A percentile compares a stretch with the other conserved stretches of the same genome.
Evolutionary conservation across 2,888 invertebrate genomes (phyloP).

Genomic region (Polietes domitor): DNA sequence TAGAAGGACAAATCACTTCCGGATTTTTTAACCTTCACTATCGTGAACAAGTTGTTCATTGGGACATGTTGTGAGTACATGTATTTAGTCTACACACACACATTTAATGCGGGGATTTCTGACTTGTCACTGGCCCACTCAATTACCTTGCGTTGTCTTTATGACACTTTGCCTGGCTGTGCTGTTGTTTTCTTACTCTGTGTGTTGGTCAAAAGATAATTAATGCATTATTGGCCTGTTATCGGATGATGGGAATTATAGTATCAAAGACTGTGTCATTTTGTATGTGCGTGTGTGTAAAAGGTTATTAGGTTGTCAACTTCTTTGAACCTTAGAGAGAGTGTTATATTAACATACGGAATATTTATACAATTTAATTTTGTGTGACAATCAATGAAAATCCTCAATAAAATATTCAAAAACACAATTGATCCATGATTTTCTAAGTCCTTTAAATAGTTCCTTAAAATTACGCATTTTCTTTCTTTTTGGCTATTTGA

Average conservation of each 20-base stretch:
- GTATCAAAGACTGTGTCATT: neutral
- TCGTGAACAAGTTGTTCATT: neutral
- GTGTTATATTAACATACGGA: neutral
- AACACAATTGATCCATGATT: too few species aligned
- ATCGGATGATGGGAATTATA: neutral
- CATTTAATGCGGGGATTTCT: neutral
- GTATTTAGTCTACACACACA: neutral
- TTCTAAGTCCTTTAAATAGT: too few species aligned
- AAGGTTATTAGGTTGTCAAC: neutral
- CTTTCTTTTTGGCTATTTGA: too few species aligned
- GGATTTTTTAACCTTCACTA: too few species aligned
- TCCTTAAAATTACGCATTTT: too few species aligned
- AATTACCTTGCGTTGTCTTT: neutral
- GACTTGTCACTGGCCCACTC: neutral
- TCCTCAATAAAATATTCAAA: too few species aligned
- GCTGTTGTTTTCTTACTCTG: neutral
- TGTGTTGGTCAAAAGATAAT: neutral
- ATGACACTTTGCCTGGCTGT: conserved; percentile 1
- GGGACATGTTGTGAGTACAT: neutral
- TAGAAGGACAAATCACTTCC: too few species aligned
- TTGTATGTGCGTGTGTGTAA: neutral
- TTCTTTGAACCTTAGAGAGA: conserved; percentile 45
- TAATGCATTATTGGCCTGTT: neutral
- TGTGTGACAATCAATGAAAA: too few species aligned
- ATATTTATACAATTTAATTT: conserved; percentile 47